A percentile compares a stretch with the other conserved stretches of the same genome.
Evolutionary conservation across 30 jellyfish, hydroid and myxozoan species (phyloP).

Genomic region (Pseudorhiza aurosa): DNA sequence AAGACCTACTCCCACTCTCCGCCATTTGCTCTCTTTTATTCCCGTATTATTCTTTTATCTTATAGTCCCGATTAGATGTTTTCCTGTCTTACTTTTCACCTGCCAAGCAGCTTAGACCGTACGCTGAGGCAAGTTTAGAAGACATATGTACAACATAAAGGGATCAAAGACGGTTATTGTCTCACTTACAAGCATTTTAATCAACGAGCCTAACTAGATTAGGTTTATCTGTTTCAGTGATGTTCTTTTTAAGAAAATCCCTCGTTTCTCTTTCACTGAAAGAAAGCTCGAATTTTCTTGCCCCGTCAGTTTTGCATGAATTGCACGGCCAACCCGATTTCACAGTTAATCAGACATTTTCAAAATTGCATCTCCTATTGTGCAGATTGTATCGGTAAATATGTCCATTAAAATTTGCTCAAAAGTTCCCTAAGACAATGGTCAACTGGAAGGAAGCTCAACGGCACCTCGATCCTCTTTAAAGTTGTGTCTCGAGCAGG

Average conservation of each 20-base stretch:
- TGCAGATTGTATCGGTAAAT: neutral
- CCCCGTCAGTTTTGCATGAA: neutral
- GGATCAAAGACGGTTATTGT: neutral
- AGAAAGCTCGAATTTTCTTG: neutral
- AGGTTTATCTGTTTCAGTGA: neutral
- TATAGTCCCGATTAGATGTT: neutral
- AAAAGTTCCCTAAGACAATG: too few relatives aligned
- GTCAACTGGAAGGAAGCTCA: too few relatives aligned
- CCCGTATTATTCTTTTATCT: too few relatives aligned
- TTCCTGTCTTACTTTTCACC: neutral
- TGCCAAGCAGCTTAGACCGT: neutral
- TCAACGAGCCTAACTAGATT: neutral
- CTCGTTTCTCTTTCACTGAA: neutral
- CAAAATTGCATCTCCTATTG: neutral
- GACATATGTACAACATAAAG: neutral
- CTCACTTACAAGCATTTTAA: neutral
- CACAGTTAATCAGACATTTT: neutral
- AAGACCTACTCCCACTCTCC: too few relatives aligned
- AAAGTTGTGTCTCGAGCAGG: too few relatives aligned
- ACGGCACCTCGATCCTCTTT: too few relatives aligned
- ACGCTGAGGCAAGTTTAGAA: neutral
- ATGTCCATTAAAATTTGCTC: neutral
- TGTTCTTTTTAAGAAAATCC: neutral
- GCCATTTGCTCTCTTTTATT: too few relatives aligned
- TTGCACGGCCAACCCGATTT: neutral